phyloP scores from a whole-genome alignment of 2,113 vertebrate species.

The Cephalopterus ornatus region DNA sequence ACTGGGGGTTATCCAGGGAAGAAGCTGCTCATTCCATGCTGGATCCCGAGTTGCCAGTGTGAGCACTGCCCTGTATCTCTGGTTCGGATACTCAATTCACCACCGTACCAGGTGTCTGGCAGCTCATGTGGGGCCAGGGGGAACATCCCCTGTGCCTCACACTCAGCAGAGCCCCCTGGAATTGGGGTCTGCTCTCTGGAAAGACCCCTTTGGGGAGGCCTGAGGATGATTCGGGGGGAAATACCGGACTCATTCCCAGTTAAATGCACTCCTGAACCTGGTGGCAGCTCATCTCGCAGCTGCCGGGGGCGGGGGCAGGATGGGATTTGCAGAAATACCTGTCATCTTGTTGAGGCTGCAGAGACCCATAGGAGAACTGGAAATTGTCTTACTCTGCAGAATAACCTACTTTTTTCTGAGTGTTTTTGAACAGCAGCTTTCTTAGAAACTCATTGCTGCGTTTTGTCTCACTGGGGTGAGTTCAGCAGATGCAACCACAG shows the following conservation, averaged over 20 bases:
- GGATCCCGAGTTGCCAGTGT: not conserved
- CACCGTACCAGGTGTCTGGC: not conserved
- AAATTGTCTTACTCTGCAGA: not conserved
- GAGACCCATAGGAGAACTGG: not conserved
- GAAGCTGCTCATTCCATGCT: not conserved
- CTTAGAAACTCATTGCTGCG: not conserved
- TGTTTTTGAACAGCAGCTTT: not conserved
- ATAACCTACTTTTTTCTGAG: not conserved
- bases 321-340: not conserved
- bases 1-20: not conserved
- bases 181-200: not conserved
- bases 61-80: not conserved
- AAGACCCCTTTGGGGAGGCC: not conserved
- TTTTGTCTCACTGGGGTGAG: not conserved
- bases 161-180: not conserved
- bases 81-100: not conserved
- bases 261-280: not conserved
- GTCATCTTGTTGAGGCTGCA: not conserved
- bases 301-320: rapidly evolving
- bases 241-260: not conserved
- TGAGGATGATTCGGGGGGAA: not conserved
- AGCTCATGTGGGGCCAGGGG: not conserved
- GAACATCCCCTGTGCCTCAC: not conserved
- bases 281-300: not conserved
- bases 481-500: not conserved